Percentiles rank a stretch among this genome's conserved stretches.
phyloP scores from a whole-genome alignment of 2,888 invertebrate genomes.

The Carcina quercana region DNA sequence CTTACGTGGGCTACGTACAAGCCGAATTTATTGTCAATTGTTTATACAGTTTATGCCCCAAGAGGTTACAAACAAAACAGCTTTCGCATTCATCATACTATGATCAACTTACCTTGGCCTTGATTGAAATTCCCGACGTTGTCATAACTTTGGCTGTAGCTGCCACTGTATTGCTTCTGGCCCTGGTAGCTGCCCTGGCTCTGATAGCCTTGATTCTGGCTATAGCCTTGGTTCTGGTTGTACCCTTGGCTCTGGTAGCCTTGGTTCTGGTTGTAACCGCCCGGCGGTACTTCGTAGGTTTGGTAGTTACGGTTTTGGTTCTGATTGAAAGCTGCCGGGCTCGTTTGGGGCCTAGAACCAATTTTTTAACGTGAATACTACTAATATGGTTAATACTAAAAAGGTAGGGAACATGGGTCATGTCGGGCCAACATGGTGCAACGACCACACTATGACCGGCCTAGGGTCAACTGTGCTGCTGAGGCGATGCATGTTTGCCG shows the following conservation, averaged over 20 bases:
- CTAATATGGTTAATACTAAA: neutral
- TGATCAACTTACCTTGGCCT: no score
- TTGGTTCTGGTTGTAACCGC: conserved; percentile 37
- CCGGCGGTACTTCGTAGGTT: conserved; percentile 50
- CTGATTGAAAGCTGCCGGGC: conserved; percentile 29
- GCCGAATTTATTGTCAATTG: no score
- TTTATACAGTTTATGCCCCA: no score
- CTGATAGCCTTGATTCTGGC: conserved; percentile 11
- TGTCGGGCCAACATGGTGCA: neutral
- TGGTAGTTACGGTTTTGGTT: conserved; percentile 44
- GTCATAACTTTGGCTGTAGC: conserved; percentile 6
- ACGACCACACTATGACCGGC: no score
- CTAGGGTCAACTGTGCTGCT: no score
- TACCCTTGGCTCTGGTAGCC: conserved; percentile 11
- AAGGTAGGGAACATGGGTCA: neutral
- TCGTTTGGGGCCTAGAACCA: conserved; percentile 38
- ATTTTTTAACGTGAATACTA: neutral
- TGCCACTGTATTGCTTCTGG: conserved; percentile 16
- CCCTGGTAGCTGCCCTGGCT: conserved; percentile 16
- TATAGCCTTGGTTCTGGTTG: conserved; percentile 12
- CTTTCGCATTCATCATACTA: no score
- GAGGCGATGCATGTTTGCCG: no score
- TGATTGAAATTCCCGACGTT: conserved; percentile 14
- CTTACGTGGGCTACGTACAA: no score
- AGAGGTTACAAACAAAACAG: no score